A percentile compares a stretch with the other conserved stretches of the same genome.
These are phyloP conservation scores for Tangara arthus DNA, from an alignment of 2,797 vertebrate species.

Conservation along the genomic window DNA sequence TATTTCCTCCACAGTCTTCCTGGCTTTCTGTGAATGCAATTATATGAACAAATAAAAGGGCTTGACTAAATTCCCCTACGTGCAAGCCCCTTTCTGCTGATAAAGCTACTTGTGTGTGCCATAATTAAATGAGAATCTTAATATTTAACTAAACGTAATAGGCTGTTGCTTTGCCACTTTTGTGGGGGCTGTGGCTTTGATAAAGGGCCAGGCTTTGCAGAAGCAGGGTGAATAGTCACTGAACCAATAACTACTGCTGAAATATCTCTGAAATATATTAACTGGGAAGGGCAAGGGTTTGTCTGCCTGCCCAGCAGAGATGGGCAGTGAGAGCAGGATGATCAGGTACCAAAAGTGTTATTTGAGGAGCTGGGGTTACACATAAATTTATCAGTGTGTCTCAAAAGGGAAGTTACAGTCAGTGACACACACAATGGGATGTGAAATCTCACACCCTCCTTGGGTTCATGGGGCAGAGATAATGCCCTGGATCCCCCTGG, in stretches of 20 bases:
- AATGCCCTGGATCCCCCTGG: not conserved
- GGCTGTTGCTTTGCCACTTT: slow-evolving; percentile 66
- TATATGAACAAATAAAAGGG: slow-evolving; percentile 79
- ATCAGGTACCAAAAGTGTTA: not conserved
- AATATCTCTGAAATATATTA: not conserved
- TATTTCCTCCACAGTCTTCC: slow-evolving; percentile 59
- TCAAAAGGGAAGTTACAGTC: not conserved
- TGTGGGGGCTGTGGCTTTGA: slow-evolving; percentile 48
- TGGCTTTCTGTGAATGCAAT: slow-evolving; percentile 78
- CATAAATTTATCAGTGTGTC: not conserved
- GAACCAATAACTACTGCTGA: not conserved
- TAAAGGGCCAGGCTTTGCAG: slow-evolving; percentile 38
- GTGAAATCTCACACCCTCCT: not conserved
- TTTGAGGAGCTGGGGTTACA: not conserved
- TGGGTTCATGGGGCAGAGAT: not conserved
- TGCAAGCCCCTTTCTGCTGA: slow-evolving; percentile 77
- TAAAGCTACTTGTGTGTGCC: slow-evolving; percentile 77
- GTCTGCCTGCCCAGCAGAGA: not conserved
- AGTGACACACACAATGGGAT: not conserved
- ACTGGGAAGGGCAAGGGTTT: not conserved
- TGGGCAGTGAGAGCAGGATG: not conserved
- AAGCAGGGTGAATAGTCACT: not conserved
- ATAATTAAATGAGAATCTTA: slow-evolving; percentile 79
- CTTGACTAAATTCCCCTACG: slow-evolving; percentile 71
- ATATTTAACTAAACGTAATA: slow-evolving; percentile 77